phyloP scores from a whole-genome alignment of 2,113 vertebrate genomes.

The Podocnemis expansa region DNA sequence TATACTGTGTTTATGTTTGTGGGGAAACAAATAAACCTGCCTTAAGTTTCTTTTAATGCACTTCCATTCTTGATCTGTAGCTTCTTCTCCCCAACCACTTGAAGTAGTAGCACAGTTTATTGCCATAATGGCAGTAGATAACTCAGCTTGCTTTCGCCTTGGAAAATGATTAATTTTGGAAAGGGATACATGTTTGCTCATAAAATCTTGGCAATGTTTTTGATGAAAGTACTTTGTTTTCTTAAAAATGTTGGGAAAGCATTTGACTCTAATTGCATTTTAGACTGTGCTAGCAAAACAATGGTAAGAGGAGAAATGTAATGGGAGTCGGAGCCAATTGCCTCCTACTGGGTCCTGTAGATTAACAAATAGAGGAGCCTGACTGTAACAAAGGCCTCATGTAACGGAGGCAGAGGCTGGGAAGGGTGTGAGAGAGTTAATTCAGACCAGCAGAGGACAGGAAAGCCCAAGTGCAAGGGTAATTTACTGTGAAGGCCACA shows the following conservation, averaged over 20 bases:
- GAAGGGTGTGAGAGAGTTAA: neutral
- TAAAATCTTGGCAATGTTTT: conserved; percentile 27
- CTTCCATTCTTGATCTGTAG: neutral
- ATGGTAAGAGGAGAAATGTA: neutral
- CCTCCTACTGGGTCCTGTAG: conserved; percentile 44
- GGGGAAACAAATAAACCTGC: conserved; percentile 40
- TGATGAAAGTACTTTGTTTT: conserved; percentile 37
- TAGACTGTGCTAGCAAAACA: conserved; percentile 47
- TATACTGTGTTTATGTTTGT: conserved; percentile 42
- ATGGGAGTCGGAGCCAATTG: conserved; percentile 38
- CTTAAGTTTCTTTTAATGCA: conserved; percentile 22
- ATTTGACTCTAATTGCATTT: conserved; percentile 7
- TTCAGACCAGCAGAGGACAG: neutral
- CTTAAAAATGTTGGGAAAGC: neutral
- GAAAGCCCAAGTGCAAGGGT: neutral
- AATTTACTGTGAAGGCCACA: neutral
- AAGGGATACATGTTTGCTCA: neutral
- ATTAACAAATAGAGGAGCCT: neutral
- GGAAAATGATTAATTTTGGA: conserved; percentile 28
- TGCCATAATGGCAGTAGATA: conserved; percentile 3
- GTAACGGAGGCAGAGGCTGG: neutral
- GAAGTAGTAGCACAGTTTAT: neutral
- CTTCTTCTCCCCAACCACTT: neutral
- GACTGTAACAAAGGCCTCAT: neutral
- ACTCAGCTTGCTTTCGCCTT: conserved; percentile 18